A percentile compares a stretch with the other conserved stretches of the same genome.
Evolutionary conservation across 2,888 invertebrate species (phyloP).

Genomic region (Crematogaster levior): DNA sequence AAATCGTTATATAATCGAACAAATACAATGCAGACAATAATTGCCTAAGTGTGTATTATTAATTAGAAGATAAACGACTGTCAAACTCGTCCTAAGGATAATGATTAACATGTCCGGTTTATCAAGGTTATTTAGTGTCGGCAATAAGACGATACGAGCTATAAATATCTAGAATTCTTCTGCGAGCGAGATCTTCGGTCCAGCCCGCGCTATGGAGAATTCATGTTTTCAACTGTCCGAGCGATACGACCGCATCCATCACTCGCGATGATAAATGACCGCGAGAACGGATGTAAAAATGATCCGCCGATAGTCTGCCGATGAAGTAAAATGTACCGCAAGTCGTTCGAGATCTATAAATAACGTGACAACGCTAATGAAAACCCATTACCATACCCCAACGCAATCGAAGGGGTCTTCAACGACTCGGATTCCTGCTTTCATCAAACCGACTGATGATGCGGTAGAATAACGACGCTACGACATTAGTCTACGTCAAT

Average conservation of each 20-base stretch:
- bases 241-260: conserved; percentile 59
- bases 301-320: conserved; percentile 37
- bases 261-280: conserved; percentile 46
- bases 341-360: conserved; percentile 30
- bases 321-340: conserved; percentile 36
- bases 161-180: conserved; percentile 24
- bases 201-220: background rate
- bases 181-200: background rate
- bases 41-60: background rate
- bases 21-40: background rate
- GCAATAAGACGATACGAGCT: background rate
- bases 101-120: background rate
- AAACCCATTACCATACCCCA: background rate
- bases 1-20: background rate
- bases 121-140: conserved; percentile 22
- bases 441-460: conserved; percentile 20
- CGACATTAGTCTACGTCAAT: background rate
- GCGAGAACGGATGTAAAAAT: conserved; percentile 42
- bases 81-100: background rate
- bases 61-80: background rate
- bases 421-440: background rate
- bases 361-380: conserved; percentile 45
- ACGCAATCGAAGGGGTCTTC: background rate
- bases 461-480: background rate
- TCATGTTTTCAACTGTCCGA: conserved; percentile 55